Conservation (phyloP, 92 coral and sea anemone genomes). For the Porites lobata region DNA sequence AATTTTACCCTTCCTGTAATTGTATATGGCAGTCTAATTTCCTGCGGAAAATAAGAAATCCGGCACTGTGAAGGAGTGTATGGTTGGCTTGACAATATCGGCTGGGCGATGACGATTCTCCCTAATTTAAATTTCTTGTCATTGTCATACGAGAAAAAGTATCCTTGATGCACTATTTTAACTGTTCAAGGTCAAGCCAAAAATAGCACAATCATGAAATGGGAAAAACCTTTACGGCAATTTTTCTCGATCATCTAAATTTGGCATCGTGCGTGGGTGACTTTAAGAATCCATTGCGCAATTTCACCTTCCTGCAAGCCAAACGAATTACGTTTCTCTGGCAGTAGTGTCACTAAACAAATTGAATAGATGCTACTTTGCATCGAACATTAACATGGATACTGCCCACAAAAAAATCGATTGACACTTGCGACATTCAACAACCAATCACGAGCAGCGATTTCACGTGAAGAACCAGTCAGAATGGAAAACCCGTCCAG, state of each 20-base stretch:
- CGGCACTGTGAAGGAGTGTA: not conserved
- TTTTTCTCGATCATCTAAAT: not conserved
- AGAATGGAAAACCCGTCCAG: conserved; percentile 24
- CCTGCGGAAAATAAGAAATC: not conserved
- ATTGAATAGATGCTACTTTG: conserved; percentile 18
- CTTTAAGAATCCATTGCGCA: not conserved
- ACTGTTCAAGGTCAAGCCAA: not conserved
- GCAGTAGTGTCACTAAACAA: not conserved
- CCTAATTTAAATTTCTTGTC: conserved; percentile 36
- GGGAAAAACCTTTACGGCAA: not conserved
- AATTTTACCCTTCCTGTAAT: no score
- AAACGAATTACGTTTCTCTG: not conserved
- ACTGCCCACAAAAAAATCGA: conserved; percentile 56
- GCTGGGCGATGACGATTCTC: not conserved
- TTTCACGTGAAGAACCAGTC: conserved; percentile 32
- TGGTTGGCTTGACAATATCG: not conserved
- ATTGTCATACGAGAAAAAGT: not conserved
- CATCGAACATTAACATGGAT: conserved; percentile 26
- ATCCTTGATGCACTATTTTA: not conserved
- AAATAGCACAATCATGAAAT: not conserved
- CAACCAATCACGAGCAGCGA: conserved; percentile 27
- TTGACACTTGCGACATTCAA: conserved; percentile 6
- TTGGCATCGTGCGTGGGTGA: not conserved
- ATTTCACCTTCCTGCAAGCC: conserved; percentile 2
- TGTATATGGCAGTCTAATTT: not conserved